Percentiles rank a stretch among this genome's conserved stretches.
phyloP scores from a whole-genome alignment of 2,113 vertebrate species.

The Burhinus oedicnemus region DNA sequence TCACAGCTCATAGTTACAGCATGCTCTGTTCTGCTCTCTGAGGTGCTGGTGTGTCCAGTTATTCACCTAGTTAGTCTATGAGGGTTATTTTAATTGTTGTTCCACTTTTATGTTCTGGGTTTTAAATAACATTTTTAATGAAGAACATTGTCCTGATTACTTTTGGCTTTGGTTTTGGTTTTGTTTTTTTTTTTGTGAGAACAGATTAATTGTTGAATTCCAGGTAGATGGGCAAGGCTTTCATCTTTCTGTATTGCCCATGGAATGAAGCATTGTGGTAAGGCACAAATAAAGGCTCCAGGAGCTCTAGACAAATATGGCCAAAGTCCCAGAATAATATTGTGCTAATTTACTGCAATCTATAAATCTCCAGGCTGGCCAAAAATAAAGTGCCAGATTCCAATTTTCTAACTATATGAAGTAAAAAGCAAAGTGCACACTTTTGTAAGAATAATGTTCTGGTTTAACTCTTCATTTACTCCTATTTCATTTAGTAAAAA shows the following conservation, averaged over 20 bases:
- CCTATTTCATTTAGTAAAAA: neutral
- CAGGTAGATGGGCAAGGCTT: neutral
- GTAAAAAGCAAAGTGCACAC: neutral
- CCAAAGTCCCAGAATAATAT: neutral
- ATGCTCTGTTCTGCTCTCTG: neutral
- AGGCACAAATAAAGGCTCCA: neutral
- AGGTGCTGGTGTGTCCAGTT: neutral
- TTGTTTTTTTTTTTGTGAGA: neutral
- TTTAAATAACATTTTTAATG: neutral
- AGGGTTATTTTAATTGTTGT: neutral
- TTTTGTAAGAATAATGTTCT: neutral
- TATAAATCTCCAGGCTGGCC: neutral
- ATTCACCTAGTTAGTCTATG: neutral
- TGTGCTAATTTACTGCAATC: neutral
- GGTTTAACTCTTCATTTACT: neutral
- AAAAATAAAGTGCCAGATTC: neutral
- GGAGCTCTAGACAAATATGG: neutral
- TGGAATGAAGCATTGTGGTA: neutral
- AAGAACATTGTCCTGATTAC: neutral
- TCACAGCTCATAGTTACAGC: neutral
- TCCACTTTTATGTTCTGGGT: neutral
- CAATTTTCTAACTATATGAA: neutral
- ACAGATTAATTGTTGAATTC: neutral
- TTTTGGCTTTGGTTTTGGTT: neutral
- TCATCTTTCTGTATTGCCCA: neutral